These are phyloP conservation scores for Macrobrachium rosenbergii DNA, from an alignment of 1,140 invertebrate species.

Conservation along the genomic window DNA sequence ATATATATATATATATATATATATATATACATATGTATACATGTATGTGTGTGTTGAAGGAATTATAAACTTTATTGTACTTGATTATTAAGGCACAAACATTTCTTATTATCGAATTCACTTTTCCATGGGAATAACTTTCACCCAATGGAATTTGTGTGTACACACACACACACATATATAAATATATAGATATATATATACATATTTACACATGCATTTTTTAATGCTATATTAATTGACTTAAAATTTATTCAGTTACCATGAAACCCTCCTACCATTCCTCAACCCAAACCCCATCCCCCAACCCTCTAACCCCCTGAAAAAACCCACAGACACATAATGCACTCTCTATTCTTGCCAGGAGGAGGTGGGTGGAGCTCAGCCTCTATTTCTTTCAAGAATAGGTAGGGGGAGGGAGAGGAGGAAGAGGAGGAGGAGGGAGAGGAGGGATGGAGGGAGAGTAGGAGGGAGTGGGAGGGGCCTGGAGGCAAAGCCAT, in stretches of 20 bases:
- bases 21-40: conserved; percentile 18
- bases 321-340: neutral
- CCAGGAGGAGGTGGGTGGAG: too few species aligned
- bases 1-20: conserved; percentile 20
- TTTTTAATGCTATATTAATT: too few species aligned
- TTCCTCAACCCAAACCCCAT: too few species aligned
- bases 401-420: neutral
- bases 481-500: neutral
- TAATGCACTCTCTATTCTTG: neutral
- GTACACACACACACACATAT: neutral
- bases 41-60: neutral
- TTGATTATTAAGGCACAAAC: too few species aligned
- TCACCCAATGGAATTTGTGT: too few species aligned
- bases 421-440: neutral
- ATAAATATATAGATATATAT: conserved; percentile 4
- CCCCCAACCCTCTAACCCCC: too few species aligned
- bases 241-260: too few species aligned
- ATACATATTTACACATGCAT: neutral
- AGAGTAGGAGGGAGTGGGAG: neutral
- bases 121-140: too few species aligned
- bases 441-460: neutral
- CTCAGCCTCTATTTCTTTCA: too few species aligned
- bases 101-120: too few species aligned
- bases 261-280: too few species aligned
- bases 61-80: too few species aligned